A percentile compares a stretch with the other conserved stretches of the same genome.
These are phyloP conservation scores for Melanophora roralis DNA, from an alignment of 2,888 invertebrate genomes.

Conservation along the genomic window DNA sequence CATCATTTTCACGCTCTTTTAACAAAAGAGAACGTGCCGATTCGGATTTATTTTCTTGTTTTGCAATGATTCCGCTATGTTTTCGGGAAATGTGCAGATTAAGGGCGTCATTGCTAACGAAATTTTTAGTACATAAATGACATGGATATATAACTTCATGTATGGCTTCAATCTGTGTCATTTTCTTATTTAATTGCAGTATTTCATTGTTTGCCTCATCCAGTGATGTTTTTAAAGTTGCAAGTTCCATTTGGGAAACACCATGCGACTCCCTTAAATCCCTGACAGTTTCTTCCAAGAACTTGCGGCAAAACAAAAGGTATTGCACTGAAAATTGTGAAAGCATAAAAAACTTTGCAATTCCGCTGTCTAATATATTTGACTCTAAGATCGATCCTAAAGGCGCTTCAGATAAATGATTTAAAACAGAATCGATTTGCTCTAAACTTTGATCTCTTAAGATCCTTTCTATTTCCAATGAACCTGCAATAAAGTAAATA, in stretches of 20 bases:
- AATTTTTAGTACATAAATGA: slow-evolving; percentile 75
- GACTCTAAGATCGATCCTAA: slow-evolving; percentile 72
- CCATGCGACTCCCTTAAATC: slow-evolving; percentile 70
- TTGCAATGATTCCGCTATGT: slow-evolving; percentile 64
- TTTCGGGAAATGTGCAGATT: slow-evolving; percentile 74
- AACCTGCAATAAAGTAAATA: slow-evolving; percentile 65
- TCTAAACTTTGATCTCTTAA: slow-evolving; percentile 74
- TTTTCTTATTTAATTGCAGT: slow-evolving; percentile 72
- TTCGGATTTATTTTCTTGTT: slow-evolving; percentile 38
- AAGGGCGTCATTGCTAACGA: slow-evolving; percentile 75
- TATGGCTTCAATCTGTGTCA: slow-evolving; percentile 74
- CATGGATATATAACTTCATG: slow-evolving; percentile 75
- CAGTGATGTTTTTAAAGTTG: slow-evolving; percentile 67
- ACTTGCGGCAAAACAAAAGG: slow-evolving; percentile 74
- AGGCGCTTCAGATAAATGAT: slow-evolving; percentile 74
- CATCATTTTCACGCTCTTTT: slow-evolving; percentile 70
- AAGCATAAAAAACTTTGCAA: slow-evolving; percentile 75
- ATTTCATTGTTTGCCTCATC: slow-evolving; percentile 72
- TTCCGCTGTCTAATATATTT: slow-evolving; percentile 75
- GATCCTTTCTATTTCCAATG: slow-evolving; percentile 74
- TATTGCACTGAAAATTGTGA: slow-evolving; percentile 76
- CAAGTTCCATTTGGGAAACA: slow-evolving; percentile 70
- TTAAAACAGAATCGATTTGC: slow-evolving; percentile 70
- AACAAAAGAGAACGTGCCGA: slow-evolving; percentile 28
- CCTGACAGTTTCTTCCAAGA: slow-evolving; percentile 73